phyloP scores from a whole-genome alignment of 2,113 vertebrate genomes.

The Electrona antarctica region DNA sequence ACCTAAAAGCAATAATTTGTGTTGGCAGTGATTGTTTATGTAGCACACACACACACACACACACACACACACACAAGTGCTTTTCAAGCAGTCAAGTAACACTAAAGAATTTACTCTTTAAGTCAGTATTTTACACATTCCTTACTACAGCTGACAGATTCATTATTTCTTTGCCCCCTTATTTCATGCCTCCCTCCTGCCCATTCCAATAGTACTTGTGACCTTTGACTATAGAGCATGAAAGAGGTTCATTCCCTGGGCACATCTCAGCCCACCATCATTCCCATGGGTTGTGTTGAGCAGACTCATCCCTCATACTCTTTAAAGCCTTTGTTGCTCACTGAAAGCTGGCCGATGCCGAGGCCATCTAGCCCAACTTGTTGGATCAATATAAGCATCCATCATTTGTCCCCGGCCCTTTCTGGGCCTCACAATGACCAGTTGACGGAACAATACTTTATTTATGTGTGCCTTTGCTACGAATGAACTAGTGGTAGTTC shows the following conservation, averaged over 20 bases:
- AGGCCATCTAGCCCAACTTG: conserved; percentile 74
- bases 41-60: not conserved
- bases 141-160: conserved; percentile 50
- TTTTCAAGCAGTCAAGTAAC: conserved; percentile 34
- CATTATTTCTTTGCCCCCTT: conserved; percentile 34
- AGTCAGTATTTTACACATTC: conserved; percentile 66
- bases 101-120: conserved; percentile 38
- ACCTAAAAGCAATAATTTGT: conserved; percentile 19
- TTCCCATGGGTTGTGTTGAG: conserved; percentile 65
- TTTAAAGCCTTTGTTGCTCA: conserved; percentile 73
- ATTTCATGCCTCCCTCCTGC: conserved; percentile 39
- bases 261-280: conserved; percentile 47
- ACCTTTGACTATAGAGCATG: conserved; percentile 55
- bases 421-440: conserved; percentile 71
- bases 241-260: conserved; percentile 62
- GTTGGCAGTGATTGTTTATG: conserved; percentile 28
- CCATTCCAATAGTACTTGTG: conserved; percentile 49
- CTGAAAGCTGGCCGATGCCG: conserved; percentile 74
- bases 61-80: too few relatives aligned
- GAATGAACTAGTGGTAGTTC: conserved; percentile 73
- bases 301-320: conserved; percentile 71
- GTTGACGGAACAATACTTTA: conserved; percentile 76
- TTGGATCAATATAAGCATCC: conserved; percentile 81
- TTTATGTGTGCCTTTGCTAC: conserved; percentile 70
- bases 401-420: conserved; percentile 73